A percentile compares a stretch with the other conserved stretches of the same genome.
These are phyloP conservation scores for Noturus placidus DNA, from an alignment of 2,113 vertebrate genomes.

Conservation along the genomic window DNA sequence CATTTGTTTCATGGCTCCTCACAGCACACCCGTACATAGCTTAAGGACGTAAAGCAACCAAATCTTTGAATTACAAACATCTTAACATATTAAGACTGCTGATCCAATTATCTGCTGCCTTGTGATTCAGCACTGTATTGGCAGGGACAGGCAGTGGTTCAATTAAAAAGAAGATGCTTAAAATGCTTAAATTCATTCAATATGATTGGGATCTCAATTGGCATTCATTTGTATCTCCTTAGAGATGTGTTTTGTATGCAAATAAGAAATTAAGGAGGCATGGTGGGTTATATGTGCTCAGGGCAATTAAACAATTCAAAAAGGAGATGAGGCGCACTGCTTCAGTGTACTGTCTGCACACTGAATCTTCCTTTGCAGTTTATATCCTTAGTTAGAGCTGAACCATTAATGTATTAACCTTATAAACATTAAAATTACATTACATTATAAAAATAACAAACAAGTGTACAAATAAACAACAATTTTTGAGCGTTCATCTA, in stretches of 20 bases:
- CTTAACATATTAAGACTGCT: slow-evolving; percentile 38
- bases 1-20: slow-evolving; percentile 36
- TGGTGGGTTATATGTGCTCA: slow-evolving; percentile 42
- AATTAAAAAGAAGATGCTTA: slow-evolving; percentile 49
- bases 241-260: slow-evolving; percentile 50
- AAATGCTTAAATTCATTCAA: slow-evolving; percentile 43
- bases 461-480: neutral
- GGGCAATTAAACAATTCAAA: slow-evolving; percentile 49
- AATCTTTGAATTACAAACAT: slow-evolving; percentile 42
- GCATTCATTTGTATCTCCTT: slow-evolving; percentile 47
- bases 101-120: slow-evolving; percentile 45
- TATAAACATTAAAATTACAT: neutral
- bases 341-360: neutral
- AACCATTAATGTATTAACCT: neutral
- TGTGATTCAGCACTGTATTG: slow-evolving; percentile 41
- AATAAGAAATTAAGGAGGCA: slow-evolving; percentile 45
- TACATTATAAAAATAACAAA: neutral
- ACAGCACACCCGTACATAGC: slow-evolving; percentile 13
- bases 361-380: neutral
- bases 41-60: slow-evolving; percentile 47
- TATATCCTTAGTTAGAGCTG: neutral
- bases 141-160: slow-evolving; percentile 32
- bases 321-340: neutral
- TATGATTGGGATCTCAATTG: slow-evolving; percentile 38
- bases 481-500: neutral